Conservation (phyloP, 2,797 vertebrate genomes). For the Urocyon cinereoargenteus region DNA sequence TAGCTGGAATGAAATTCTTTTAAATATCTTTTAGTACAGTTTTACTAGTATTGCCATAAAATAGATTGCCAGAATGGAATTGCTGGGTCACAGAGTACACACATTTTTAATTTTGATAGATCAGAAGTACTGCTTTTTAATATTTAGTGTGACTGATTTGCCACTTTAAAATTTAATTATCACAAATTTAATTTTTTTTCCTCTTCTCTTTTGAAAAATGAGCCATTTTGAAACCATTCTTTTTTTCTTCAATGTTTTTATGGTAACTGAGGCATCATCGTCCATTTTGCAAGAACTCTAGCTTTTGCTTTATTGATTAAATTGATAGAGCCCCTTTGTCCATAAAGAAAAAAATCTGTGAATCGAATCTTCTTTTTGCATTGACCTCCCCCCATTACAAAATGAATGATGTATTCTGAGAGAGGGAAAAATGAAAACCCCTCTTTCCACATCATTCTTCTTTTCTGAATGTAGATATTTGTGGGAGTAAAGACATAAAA, state of each 20-base stretch:
- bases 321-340: conserved; percentile 9
- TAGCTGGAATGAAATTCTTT: not conserved
- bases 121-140: conserved; percentile 69
- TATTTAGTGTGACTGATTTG: conserved; percentile 76
- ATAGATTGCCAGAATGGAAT: not conserved
- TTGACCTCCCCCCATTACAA: not conserved
- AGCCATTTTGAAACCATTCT: conserved; percentile 27
- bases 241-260: not conserved
- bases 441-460: not conserved
- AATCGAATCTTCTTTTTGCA: conserved; percentile 9
- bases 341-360: conserved; percentile 44
- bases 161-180: conserved; percentile 76
- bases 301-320: conserved; percentile 38
- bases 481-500: not conserved
- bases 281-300: not conserved
- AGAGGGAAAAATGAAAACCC: not conserved
- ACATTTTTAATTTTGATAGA: conserved; percentile 74
- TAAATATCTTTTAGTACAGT: not conserved
- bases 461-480: not conserved
- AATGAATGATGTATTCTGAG: not conserved
- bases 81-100: not conserved
- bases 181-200: conserved; percentile 71
- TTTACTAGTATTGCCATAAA: conserved; percentile 11
- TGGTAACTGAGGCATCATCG: not conserved
- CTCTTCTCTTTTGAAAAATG: conserved; percentile 68